Base-by-base conservation (phyloP, 2,113 vertebrate genomes). In the Chaetura pelagica region DNA sequence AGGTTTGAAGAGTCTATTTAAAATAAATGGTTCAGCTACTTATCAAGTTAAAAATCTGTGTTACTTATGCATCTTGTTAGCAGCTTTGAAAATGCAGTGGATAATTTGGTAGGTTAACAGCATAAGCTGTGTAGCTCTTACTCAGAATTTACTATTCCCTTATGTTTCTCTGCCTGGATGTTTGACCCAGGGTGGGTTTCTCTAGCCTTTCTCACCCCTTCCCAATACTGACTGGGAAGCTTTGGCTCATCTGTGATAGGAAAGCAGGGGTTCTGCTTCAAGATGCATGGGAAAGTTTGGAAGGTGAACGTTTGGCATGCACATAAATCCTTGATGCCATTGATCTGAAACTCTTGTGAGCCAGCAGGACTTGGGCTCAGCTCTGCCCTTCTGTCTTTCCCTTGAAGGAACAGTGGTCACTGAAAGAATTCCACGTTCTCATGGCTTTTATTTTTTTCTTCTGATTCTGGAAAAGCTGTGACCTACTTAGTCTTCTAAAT, bases 401-500 rank as follows among this genome's bases (percentile, higher is more conserved):
- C 0, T 68, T 61, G 76, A 76, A 66, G 84, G 48, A 95, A 51
- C 30, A 19, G 35, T 82, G 95, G 86, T 89, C 95, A 89, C 19
- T 42, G 55, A 80, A 80, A 92, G n/a, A 68, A 57, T 66, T 94
- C 66, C 44, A 49, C 40, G 1, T 81, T 61, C 79, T 93, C 24
- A 0, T 51, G 40, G 22, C 20, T n/a, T 64, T 52, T 51, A 84
- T 73, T 23, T 61, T 46, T 30, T 5, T 4, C 59, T 91, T 79
- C 93, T 94, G 91, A 84, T 90, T 93, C 80, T 92, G 80, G 90
- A 96, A 93, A 93, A 96, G 94, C 96, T 82, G 92, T 92, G 95
- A 96, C 96, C 96, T 95, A 97, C 95, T 97, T 96, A 95, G 80
- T 89, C 87, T 90, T 96, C 90, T 95, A 92, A 95, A 96, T 94